Percentiles rank a stretch among this genome's conserved stretches.
Evolutionary conservation across 2,888 invertebrate genomes (phyloP).

Genomic region (Temnothorax ravouxi): DNA sequence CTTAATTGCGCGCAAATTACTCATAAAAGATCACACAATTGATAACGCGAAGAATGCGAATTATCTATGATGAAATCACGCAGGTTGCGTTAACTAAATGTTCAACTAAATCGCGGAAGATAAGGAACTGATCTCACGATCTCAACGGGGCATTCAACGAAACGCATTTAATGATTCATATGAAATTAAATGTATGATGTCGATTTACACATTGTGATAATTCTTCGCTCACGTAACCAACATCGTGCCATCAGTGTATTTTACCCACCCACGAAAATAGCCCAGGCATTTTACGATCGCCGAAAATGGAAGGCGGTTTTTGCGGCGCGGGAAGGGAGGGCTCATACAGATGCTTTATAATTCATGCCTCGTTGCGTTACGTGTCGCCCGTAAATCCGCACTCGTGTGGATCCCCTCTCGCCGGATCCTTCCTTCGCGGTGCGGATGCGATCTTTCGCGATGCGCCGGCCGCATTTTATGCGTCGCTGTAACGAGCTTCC

Average conservation of each 20-base stretch:
- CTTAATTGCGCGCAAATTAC: not conserved
- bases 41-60: constrained; percentile 11
- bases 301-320: constrained; percentile 15
- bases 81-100: not conserved
- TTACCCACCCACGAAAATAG: constrained; percentile 46
- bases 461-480: constrained; percentile 54
- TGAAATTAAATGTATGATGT: not conserved
- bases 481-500: constrained; percentile 63
- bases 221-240: not conserved
- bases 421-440: constrained; percentile 23
- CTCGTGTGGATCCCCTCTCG: constrained; percentile 12
- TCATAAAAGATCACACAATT: constrained; percentile 4
- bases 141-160: not conserved
- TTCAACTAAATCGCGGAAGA: not conserved
- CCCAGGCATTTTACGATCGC: constrained; percentile 33
- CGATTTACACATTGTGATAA: constrained; percentile 39
- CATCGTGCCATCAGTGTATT: constrained; percentile 14
- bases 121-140: constrained; percentile 6
- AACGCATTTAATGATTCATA: constrained; percentile 10
- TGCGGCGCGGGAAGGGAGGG: not conserved
- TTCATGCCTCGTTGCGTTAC: constrained; percentile 50
- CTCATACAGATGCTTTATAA: constrained; percentile 17
- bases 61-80: not conserved
- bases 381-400: constrained; percentile 50
- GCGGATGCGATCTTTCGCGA: constrained; percentile 35